These are phyloP conservation scores for Alfaro cultratus DNA, from an alignment of 2,797 vertebrate species.

Conservation along the genomic window DNA sequence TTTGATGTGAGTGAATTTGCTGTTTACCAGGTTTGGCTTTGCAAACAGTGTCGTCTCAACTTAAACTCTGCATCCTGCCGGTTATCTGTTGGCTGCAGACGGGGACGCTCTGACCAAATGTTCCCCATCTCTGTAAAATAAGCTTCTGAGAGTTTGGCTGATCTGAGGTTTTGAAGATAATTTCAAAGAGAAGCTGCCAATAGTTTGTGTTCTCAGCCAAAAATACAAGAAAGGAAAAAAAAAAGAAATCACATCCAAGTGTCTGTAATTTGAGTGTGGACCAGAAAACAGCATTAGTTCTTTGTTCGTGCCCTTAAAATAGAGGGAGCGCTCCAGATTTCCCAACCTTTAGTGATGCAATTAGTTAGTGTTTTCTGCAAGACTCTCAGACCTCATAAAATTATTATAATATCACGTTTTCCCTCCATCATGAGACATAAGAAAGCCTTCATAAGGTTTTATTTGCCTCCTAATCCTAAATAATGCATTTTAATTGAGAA, in stretches of 20 bases:
- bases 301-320: conserved; percentile 1
- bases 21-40: conserved; percentile 8
- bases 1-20: conserved; percentile 14
- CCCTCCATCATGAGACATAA: neutral
- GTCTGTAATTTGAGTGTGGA: conserved; percentile 1
- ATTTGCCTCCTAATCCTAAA: neutral
- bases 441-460: neutral
- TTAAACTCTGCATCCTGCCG: conserved; percentile 1
- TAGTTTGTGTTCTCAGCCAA: conserved; percentile 20
- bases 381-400: neutral
- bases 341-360: neutral
- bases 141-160: conserved; percentile 16
- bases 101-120: conserved; percentile 18
- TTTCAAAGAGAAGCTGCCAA: conserved; percentile 29
- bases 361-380: neutral
- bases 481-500: neutral
- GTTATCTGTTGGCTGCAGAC: conserved; percentile 43
- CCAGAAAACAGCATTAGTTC: neutral
- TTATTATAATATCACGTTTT: neutral
- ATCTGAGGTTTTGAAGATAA: conserved; percentile 12
- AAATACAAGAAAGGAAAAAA: neutral
- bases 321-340: neutral
- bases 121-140: conserved; percentile 21
- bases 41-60: conserved; percentile 3
- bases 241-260: conserved; percentile 5